Evolutionary conservation across 2,888 invertebrate genomes (phyloP), one percentile per base, ranked within the genome.

Genomic region (Drosophila niveifrons): DNA sequence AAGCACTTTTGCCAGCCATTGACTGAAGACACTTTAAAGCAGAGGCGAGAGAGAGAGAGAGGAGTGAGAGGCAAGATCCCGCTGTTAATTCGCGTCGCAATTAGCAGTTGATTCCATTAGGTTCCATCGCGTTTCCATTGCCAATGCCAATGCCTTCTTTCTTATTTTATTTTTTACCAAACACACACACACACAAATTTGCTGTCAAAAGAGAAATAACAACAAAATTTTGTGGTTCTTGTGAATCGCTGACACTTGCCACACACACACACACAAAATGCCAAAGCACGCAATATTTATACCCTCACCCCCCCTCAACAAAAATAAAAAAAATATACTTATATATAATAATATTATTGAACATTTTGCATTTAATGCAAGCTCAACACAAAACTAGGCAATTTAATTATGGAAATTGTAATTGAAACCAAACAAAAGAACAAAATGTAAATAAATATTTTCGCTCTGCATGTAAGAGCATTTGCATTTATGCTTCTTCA

Each of bases 1-100:
- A 65, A 88, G 85, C 88, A 82, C 59, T 84, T 87, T 84, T 64
- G 53, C 72, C 71, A 51, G 61, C 52, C 72, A 63, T 61, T 61
- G 67, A 72, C 67, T 59, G 67, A 44, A 7, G 44, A 34, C 39
- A 23, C 23, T 23, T 23, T 23, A 4, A 23, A 23, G 23, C 23
- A 23, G 6, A 7, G 47, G 10, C 9, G 8, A 10, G 46, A 10
- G 18, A 1, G 15, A n/a, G 17, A 11, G 34, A 4, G 51, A 39
- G 41, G 7, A 23, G 23, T 6, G 18, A 28, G 34, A 13, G 10
- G 23, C 11, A 28, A 56, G 18, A 53, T 11, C 61, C 72, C 58
- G 66, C 62, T 56, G 66, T 31, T 62, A 51, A 75, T 50, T 72
- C 43, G 52, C 72, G 67, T 17, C 68, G 73, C 73, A 75, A 59